Conservation (phyloP, 2,113 vertebrate species). For the Lophura nycthemera region DNA sequence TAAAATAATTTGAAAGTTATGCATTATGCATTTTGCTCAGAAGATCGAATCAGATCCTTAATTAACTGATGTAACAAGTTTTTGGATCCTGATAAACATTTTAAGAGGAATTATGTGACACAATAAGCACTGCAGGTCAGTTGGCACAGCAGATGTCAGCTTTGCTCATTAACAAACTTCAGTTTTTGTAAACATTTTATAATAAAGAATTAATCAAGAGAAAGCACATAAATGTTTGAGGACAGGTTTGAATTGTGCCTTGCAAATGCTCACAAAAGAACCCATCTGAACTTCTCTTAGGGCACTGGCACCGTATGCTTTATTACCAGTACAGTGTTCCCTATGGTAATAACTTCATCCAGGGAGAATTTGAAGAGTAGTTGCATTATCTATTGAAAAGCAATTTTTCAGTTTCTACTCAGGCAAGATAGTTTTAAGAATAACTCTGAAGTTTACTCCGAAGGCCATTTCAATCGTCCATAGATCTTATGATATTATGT, state of each 20-base stretch:
- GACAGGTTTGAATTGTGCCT: neutral
- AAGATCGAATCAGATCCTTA: neutral
- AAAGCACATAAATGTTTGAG: neutral
- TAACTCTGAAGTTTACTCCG: conserved; percentile 18
- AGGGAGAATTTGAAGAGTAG: conserved; percentile 18
- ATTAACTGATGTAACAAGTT: neutral
- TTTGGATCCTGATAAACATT: neutral
- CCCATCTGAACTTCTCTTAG: neutral
- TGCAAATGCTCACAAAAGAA: conserved; percentile 2
- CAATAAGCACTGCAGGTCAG: neutral
- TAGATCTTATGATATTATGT: conserved; percentile 54
- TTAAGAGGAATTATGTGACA: neutral
- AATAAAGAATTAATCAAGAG: neutral
- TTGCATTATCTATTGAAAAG: conserved; percentile 46
- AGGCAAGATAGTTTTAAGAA: conserved; percentile 37
- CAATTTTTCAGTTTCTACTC: conserved; percentile 32
- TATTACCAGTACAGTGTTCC: conserved; percentile 26
- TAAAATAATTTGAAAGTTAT: neutral
- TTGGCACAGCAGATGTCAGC: neutral
- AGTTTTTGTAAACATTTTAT: neutral
- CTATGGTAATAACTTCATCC: neutral
- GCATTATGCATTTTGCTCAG: neutral
- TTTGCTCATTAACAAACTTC: neutral
- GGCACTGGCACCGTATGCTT: neutral
- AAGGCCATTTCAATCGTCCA: conserved; percentile 32